Base-by-base conservation (phyloP, 2,888 invertebrate genomes). In the Koerneria pararmatus region DNA sequence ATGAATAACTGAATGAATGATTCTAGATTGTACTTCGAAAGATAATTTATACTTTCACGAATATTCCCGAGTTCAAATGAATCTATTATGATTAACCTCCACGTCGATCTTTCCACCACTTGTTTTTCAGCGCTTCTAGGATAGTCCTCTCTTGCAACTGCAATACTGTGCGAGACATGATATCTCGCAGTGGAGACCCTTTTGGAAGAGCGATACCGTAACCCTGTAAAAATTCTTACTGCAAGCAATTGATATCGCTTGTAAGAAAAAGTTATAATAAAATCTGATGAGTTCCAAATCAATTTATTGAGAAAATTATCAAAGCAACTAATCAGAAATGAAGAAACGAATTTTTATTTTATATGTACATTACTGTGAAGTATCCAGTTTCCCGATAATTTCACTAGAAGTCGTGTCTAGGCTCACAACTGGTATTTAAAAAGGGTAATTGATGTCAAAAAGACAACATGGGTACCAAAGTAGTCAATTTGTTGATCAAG, bases 171-270 rank as follows among this genome's bases (percentile, higher is more conserved):
- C 78, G 88, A 1, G 82, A 82, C 59, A 82, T 69, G 57, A 78
- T 74, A 64, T 79, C 76, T 24, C 80, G 71, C 11, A 80, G 65
- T 6, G 81, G 81, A 6, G 80, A 80, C 22, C 79, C 80, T 67
- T 80, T 83, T 1, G 82, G 83, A 31, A 83, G 62, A 5, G 80
- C 83, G 34, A 83, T 79, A 48, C 83, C 83, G 66, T 82, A 82
- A n/a, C 85, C 85, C 76, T 76, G 63, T 46, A 72, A 64, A 51
- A 31, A 32, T 31, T 15, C 8, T n/a, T n/a, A n/a, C n/a, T n/a
- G n/a, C n/a, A n/a, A n/a, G n/a, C n/a, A n/a, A n/a, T n/a, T n/a
- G n/a, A n/a, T n/a, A n/a, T n/a, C n/a, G n/a, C n/a, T n/a, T n/a
- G n/a, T n/a, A n/a, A n/a, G n/a, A n/a, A n/a, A n/a, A n/a, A n/a